Conservation (phyloP, 2,113 vertebrate genomes). For the Tor tambroides region DNA sequence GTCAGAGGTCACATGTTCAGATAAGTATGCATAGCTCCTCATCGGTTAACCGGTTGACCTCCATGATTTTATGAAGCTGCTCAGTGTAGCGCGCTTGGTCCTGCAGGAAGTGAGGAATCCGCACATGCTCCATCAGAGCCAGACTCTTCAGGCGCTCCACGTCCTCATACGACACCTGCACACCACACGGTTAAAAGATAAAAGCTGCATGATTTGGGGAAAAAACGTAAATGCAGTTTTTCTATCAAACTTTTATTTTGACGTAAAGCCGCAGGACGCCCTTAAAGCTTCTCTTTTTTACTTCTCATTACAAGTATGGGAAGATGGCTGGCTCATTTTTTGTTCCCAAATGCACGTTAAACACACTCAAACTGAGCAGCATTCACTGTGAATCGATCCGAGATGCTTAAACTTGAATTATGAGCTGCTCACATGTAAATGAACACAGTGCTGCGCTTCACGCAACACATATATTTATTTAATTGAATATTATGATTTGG, state of each 20-base stretch:
- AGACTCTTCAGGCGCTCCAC: constrained; percentile 84
- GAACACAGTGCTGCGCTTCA: too few relatives aligned
- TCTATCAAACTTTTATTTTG: neutral
- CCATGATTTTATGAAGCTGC: constrained; percentile 91
- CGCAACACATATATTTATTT: too few relatives aligned
- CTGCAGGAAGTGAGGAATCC: constrained; percentile 91
- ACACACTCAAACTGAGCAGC: neutral
- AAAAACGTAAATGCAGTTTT: neutral
- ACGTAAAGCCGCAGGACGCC: neutral
- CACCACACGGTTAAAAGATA: neutral
- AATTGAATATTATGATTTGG: neutral
- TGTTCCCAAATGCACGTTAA: neutral
- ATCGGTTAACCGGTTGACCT: constrained; percentile 86
- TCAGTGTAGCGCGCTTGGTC: constrained; percentile 82
- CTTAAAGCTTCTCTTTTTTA: neutral
- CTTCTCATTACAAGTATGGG: neutral
- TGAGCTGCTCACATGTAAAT: neutral
- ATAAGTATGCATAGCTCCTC: constrained; percentile 81
- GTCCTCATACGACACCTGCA: constrained; percentile 90
- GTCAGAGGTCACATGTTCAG: constrained; percentile 54
- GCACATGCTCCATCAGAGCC: constrained; percentile 82
- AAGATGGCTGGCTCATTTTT: neutral
- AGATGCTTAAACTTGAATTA: neutral
- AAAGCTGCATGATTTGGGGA: neutral
- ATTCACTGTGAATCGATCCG: too few relatives aligned